These are phyloP conservation scores for Hemiprocne comata DNA, from an alignment of 2,113 vertebrate species.

Conservation along the genomic window DNA sequence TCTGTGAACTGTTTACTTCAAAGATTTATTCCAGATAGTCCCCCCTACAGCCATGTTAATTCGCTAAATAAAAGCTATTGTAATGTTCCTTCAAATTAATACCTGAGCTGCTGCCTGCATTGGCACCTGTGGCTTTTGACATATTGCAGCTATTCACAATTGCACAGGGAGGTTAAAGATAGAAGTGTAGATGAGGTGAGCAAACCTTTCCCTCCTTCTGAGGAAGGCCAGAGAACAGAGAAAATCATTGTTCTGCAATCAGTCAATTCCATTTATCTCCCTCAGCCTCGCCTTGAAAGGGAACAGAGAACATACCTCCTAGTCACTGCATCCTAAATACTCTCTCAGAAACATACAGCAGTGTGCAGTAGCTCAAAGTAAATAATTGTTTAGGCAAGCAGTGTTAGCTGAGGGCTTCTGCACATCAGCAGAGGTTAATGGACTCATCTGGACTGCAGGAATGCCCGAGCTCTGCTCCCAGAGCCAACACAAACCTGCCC, in stretches of 20 bases:
- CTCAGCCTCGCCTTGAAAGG: not conserved
- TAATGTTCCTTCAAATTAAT: not conserved
- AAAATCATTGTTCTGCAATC: not conserved
- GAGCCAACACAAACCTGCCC: not conserved
- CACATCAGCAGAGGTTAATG: not conserved
- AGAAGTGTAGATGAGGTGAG: not conserved
- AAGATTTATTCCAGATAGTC: constrained; percentile 38
- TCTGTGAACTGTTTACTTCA: not conserved
- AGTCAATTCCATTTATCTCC: not conserved
- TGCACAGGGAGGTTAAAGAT: not conserved
- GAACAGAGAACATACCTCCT: not conserved
- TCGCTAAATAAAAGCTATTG: constrained; percentile 22
- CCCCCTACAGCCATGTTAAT: constrained; percentile 14
- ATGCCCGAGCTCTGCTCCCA: not conserved
- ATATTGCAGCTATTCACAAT: not conserved
- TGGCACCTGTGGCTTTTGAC: not conserved
- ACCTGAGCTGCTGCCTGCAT: not conserved
- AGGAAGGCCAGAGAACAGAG: not conserved
- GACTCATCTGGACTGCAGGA: not conserved
- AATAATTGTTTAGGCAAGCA: not conserved
- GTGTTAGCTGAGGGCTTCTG: not conserved
- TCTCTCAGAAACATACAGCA: not conserved
- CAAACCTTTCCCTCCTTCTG: not conserved
- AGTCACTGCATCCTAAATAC: not conserved
- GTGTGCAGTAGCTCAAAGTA: not conserved